A percentile compares a stretch with the other conserved stretches of the same genome.
Evolutionary conservation across 2,797 vertebrate genomes (phyloP).

Genomic region (Leuciscus waleckii): DNA sequence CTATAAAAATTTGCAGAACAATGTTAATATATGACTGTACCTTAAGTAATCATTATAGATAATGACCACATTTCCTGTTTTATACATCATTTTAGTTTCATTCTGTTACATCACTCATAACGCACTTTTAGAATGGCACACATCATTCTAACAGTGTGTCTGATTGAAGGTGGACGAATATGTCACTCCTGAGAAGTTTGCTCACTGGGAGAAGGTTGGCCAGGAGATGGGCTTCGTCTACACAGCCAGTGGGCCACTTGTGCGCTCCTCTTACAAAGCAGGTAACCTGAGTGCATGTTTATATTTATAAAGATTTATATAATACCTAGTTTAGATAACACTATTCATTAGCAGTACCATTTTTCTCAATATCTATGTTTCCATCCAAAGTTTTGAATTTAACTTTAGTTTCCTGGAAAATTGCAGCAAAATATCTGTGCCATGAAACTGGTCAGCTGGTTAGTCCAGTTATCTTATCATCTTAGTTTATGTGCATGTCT

Average conservation of each 20-base stretch:
- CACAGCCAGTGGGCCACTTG: conserved; percentile 94
- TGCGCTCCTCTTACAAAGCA: conserved; percentile 99
- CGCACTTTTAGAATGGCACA: neutral
- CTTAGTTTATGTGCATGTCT: too few relatives aligned
- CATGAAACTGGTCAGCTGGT: too few relatives aligned
- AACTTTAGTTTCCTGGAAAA: neutral
- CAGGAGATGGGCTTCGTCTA: conserved; percentile 93
- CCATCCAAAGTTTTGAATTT: neutral
- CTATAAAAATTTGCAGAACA: neutral
- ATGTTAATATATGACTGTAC: neutral
- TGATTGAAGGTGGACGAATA: conserved; percentile 91
- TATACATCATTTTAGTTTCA: neutral
- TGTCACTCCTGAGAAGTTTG: conserved; percentile 92
- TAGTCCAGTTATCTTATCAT: too few relatives aligned
- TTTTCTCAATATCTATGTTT: neutral
- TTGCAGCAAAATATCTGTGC: neutral
- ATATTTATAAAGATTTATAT: neutral
- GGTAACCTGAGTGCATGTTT: conserved; percentile 73
- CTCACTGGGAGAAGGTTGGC: conserved; percentile 93
- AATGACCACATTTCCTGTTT: neutral
- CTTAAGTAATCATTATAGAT: neutral
- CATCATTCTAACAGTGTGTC: conserved; percentile 15
- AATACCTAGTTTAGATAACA: neutral
- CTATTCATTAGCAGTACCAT: neutral
- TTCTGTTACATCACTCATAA: neutral